Percentiles rank a stretch among this genome's conserved stretches.
Evolutionary conservation across 2,797 vertebrate genomes (phyloP).

Genomic region (Lepilemur septentrionalis): DNA sequence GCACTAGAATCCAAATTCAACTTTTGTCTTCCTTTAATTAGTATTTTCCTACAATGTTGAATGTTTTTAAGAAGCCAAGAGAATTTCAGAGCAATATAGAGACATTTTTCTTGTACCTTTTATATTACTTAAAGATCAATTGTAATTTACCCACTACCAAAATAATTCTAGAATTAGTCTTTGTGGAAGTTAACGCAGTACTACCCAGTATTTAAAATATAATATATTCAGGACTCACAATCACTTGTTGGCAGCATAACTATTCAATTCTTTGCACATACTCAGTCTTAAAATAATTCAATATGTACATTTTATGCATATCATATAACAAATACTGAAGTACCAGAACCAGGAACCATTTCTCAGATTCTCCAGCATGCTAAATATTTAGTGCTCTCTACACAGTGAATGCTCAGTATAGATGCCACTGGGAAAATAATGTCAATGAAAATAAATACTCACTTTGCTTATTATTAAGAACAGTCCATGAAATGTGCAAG

Average conservation of each 20-base stretch:
- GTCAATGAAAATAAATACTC: neutral
- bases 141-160: neutral
- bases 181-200: neutral
- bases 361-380: neutral
- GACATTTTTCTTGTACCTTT: neutral
- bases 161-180: constrained; percentile 32
- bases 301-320: neutral
- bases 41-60: neutral
- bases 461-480: neutral
- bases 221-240: constrained; percentile 10
- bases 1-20: constrained; percentile 26
- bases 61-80: neutral
- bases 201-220: neutral
- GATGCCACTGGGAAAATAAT: neutral
- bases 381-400: neutral
- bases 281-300: neutral
- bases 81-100: neutral
- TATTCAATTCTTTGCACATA: neutral
- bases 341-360: neutral
- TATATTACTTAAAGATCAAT: constrained; percentile 19
- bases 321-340: neutral
- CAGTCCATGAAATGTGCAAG: neutral
- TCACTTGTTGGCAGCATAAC: constrained; percentile 16
- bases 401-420: neutral
- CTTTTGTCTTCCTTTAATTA: constrained; percentile 31